Conservation (phyloP, 2,888 invertebrate species). For the Zhengitettix transpicula region DNA sequence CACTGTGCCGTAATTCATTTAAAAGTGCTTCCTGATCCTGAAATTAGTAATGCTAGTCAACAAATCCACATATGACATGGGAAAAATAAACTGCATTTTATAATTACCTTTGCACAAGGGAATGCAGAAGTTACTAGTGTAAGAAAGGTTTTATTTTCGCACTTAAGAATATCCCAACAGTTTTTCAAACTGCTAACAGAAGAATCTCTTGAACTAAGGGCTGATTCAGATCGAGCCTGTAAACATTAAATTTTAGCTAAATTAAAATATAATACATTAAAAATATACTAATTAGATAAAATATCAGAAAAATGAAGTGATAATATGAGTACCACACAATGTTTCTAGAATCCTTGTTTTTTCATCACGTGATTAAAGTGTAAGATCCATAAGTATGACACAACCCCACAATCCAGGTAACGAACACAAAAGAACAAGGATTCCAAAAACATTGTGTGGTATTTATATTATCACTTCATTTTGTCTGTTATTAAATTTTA, state of each 20-base stretch:
- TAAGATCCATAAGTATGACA: no score
- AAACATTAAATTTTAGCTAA: neutral
- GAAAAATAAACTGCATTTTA: neutral
- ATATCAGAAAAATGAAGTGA: no score
- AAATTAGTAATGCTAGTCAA: conserved; percentile 8
- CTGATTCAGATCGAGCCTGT: conserved; percentile 54
- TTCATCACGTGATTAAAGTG: no score
- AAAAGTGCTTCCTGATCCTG: conserved; percentile 74
- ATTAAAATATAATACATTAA: no score
- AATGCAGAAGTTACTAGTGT: conserved; percentile 89
- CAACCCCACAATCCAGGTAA: no score
- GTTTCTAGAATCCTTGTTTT: no score
- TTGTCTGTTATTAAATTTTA: no score
- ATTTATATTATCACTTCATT: no score
- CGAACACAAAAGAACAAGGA: no score
- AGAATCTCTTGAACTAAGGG: conserved; percentile 63
- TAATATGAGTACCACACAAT: no score
- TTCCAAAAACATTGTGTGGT: no score
- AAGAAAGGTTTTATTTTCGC: conserved; percentile 74
- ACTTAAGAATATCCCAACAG: conserved; percentile 88
- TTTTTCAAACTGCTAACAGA: conserved; percentile 72
- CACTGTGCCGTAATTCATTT: conserved; percentile 68
- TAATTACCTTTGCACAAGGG: conserved; percentile 61
- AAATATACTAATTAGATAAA: no score
- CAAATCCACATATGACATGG: neutral